Percentiles rank a stretch among this genome's conserved stretches.
These are phyloP conservation scores for Diachasma alloeum DNA, from an alignment of 1,140 invertebrate species.

Conservation along the genomic window DNA sequence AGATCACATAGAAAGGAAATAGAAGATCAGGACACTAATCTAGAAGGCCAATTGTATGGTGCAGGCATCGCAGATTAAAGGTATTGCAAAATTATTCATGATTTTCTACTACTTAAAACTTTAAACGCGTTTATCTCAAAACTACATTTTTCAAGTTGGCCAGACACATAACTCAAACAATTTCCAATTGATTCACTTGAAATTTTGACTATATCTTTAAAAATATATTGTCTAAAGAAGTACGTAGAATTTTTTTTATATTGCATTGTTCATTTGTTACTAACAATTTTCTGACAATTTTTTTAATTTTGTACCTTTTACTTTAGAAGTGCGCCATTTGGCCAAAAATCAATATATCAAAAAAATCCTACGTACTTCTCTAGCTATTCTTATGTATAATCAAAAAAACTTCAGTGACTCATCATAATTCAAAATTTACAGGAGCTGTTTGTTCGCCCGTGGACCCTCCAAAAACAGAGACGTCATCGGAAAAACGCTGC, in stretches of 20 bases:
- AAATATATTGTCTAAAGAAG: conserved; percentile 17
- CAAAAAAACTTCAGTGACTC: conserved; percentile 18
- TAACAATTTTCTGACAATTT: conserved; percentile 13
- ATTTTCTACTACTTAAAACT: conserved; percentile 28
- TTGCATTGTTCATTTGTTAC: conserved; percentile 24
- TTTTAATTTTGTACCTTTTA: neutral
- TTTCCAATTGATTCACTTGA: conserved; percentile 20
- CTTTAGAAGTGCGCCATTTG: conserved; percentile 25
- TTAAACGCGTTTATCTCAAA: conserved; percentile 32
- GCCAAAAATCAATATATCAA: conserved; percentile 23
- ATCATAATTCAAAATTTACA: conserved; percentile 22
- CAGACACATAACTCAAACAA: conserved; percentile 25
- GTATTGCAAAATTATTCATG: conserved; percentile 17
- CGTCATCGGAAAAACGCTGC: conserved; percentile 21
- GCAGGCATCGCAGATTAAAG: conserved; percentile 31
- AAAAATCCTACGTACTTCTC: conserved; percentile 31
- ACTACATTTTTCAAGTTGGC: conserved; percentile 23
- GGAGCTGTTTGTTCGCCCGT: conserved; percentile 23
- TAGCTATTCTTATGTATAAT: conserved; percentile 25
- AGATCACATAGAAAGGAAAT: conserved; percentile 20
- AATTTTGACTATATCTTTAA: conserved; percentile 24
- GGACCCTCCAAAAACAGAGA: conserved; percentile 15
- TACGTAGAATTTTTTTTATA: conserved; percentile 30
- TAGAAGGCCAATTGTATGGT: conserved; percentile 29
- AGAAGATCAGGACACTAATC: conserved; percentile 9